A percentile compares a stretch with the other conserved stretches of the same genome.
Conservation (phyloP, 2,888 invertebrate species). For the Epistrophella euchroma region DNA sequence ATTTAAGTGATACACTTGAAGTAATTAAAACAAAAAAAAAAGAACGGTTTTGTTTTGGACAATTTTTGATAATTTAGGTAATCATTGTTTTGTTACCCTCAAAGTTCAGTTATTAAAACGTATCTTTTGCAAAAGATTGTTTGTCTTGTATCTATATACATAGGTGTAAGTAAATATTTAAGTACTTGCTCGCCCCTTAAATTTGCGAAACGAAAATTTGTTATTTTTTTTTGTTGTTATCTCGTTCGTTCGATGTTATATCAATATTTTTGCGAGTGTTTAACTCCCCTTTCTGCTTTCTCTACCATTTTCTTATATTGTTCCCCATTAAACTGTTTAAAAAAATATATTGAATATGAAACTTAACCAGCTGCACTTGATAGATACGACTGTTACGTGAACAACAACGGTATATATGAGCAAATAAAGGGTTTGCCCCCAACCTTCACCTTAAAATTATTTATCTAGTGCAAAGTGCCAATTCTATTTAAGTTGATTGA, state of each 20-base stretch:
- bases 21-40: too few species aligned
- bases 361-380: conserved; percentile 12
- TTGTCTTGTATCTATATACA: background rate
- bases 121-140: background rate
- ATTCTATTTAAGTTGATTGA: conserved; percentile 21
- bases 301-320: background rate
- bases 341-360: background rate
- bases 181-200: conserved; percentile 2
- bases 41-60: background rate
- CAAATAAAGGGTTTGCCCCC: conserved; percentile 24
- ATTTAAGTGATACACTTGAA: conserved; percentile 1
- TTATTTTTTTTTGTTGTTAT: background rate
- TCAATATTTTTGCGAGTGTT: conserved; percentile 23
- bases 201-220: conserved; percentile 9
- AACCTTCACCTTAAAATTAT: conserved; percentile 35
- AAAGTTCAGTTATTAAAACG: background rate
- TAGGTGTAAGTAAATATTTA: background rate
- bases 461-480: conserved; percentile 21
- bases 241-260: conserved; percentile 4
- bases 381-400: conserved; percentile 26
- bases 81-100: conserved; percentile 6
- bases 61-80: background rate
- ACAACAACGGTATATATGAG: background rate
- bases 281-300: background rate
- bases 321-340: background rate